Evolutionary conservation across 92 coral and sea anemone genomes (phyloP).

Genomic region (Heliopora coerulea): DNA sequence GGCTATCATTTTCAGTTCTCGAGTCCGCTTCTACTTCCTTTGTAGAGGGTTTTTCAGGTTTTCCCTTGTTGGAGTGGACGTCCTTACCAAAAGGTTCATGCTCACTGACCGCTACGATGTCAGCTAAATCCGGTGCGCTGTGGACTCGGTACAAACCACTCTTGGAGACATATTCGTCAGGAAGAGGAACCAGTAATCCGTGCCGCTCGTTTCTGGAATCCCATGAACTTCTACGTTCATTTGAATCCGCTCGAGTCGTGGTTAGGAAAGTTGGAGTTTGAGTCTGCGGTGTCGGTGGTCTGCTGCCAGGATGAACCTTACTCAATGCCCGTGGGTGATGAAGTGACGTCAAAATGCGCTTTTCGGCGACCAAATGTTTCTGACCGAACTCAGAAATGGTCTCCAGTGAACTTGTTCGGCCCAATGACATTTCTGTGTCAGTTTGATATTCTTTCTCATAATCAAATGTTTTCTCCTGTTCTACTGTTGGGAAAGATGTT

Average conservation of each 20-base stretch:
- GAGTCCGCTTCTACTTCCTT: background rate
- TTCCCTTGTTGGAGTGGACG: background rate
- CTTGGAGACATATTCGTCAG: slow-evolving; percentile 1
- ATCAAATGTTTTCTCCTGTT: background rate
- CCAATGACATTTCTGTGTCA: background rate
- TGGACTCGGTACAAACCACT: background rate
- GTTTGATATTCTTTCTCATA: background rate
- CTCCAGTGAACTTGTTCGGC: slow-evolving; percentile 1
- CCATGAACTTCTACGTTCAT: background rate
- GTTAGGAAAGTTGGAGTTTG: background rate
- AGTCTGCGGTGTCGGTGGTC: slow-evolving; percentile 31
- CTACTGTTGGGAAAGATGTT: background rate
- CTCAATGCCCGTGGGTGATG: background rate
- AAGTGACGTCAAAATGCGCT: slow-evolving; percentile 22
- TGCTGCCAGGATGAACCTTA: background rate
- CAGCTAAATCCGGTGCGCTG: slow-evolving; percentile 8
- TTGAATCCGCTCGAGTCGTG: background rate
- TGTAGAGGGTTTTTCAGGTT: too few relatives aligned
- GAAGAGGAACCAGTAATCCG: slow-evolving; percentile 1
- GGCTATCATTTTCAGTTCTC: background rate
- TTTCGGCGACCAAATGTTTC: slow-evolving; percentile 15
- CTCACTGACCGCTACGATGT: background rate
- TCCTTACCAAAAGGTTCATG: background rate
- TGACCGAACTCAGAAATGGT: slow-evolving; percentile 18
- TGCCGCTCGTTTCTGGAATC: background rate